Percentiles rank a stretch among this genome's conserved stretches.
phyloP scores from a whole-genome alignment of 2,113 vertebrate genomes.

The Orientallactaga bullata region DNA sequence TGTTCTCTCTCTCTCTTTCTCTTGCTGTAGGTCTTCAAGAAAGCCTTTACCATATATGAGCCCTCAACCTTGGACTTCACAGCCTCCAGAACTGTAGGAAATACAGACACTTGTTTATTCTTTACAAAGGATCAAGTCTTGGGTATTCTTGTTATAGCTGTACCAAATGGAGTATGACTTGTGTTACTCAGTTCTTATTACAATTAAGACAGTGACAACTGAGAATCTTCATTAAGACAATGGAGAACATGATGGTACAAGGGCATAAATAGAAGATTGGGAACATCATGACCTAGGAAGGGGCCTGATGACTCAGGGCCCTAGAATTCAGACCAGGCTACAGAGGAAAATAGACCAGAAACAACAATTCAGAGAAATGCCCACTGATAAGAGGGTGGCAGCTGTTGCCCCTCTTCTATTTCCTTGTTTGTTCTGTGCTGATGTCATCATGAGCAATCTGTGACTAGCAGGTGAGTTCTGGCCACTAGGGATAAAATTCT shows the following conservation, averaged over 20 bases:
- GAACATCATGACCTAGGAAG: background rate
- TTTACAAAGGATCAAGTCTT: background rate
- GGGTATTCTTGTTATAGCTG: background rate
- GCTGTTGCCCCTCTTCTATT: background rate
- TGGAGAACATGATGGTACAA: background rate
- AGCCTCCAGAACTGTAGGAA: background rate
- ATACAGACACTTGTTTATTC: background rate
- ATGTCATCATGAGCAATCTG: background rate
- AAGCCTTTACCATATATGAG: background rate
- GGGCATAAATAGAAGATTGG: background rate
- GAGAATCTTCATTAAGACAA: background rate
- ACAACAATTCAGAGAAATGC: background rate
- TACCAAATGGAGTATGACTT: background rate
- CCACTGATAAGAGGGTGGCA: background rate
- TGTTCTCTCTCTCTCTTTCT: background rate
- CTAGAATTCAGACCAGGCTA: background rate
- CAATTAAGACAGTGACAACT: background rate
- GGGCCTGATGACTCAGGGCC: background rate
- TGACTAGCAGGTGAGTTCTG: background rate
- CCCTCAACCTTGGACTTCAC: background rate
- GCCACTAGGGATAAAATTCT: background rate
- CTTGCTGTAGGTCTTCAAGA: background rate
- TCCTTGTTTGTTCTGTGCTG: background rate
- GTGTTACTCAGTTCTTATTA: background rate
- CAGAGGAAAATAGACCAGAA: background rate